Evolutionary conservation across 2,113 vertebrate genomes (phyloP).

Genomic region (Pipa parva): DNA sequence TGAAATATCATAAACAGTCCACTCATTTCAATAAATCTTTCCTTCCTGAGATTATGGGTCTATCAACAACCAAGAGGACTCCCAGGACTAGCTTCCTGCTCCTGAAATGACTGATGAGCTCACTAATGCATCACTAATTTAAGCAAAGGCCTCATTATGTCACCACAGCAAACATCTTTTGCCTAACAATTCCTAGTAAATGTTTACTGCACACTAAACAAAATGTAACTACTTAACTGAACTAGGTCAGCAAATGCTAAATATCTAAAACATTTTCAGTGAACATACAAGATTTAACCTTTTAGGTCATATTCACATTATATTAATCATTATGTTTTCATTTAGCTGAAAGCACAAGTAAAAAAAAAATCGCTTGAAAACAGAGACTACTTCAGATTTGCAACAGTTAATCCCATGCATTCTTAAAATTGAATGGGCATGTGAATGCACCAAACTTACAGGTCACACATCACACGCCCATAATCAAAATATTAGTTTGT

Average conservation of each 20-base stretch:
- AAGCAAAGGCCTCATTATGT: conserved; percentile 15
- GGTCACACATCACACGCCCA: no score
- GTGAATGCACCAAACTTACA: no score
- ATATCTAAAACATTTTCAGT: no score
- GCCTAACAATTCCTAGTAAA: not conserved
- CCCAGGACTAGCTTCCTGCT: conserved; percentile 28
- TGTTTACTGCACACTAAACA: conserved; percentile 10
- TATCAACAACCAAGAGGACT: conserved; percentile 35
- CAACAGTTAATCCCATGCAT: no score
- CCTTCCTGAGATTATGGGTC: conserved; percentile 25
- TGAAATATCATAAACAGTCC: conserved; percentile 40
- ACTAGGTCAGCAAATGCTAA: not conserved
- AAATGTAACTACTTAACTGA: not conserved
- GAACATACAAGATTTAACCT: no score
- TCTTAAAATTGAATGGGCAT: no score
- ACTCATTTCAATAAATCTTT: conserved; percentile 35
- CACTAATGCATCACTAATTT: conserved; percentile 37
- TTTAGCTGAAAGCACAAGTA: no score
- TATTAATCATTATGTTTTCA: no score
- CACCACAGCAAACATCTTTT: conserved; percentile 17
- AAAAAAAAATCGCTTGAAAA: no score
- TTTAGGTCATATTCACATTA: no score
- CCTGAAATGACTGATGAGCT: conserved; percentile 29
- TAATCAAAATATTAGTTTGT: no score
- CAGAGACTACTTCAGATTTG: no score